These are phyloP conservation scores for Microcaecilia unicolor DNA, from an alignment of 2,797 vertebrate genomes.

Conservation along the genomic window DNA sequence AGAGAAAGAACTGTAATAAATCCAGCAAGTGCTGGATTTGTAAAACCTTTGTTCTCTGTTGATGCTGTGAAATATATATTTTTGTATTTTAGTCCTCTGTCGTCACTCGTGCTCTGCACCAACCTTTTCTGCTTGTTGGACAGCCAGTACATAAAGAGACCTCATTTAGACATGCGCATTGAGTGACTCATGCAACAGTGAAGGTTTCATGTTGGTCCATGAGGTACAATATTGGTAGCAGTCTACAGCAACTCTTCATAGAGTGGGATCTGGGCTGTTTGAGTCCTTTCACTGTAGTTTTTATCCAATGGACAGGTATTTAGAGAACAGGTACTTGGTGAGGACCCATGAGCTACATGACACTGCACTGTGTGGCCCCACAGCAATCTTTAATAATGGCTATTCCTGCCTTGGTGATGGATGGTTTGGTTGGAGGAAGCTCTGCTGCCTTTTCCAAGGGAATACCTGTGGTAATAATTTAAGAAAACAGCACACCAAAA, in stretches of 20 bases:
- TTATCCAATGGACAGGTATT: slow-evolving; percentile 7
- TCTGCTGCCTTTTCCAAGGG: slow-evolving; percentile 78
- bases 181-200: slow-evolving; percentile 64
- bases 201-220: slow-evolving; percentile 45
- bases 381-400: slow-evolving; percentile 96
- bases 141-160: slow-evolving; percentile 46
- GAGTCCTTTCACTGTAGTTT: slow-evolving; percentile 31
- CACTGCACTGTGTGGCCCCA: slow-evolving; percentile 78
- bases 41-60: slow-evolving; percentile 20
- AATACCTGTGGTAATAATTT: slow-evolving; percentile 62
- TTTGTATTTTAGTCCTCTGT: neutral
- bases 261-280: slow-evolving; percentile 31
- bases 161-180: slow-evolving; percentile 56
- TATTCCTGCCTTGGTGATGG: slow-evolving; percentile 78
- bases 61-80: slow-evolving; percentile 10
- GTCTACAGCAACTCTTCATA: slow-evolving; percentile 21
- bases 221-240: slow-evolving; percentile 25
- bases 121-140: slow-evolving; percentile 42
- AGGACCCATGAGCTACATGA: slow-evolving; percentile 69
- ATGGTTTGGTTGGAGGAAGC: slow-evolving; percentile 84
- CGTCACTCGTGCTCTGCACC: slow-evolving; percentile 16
- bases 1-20: neutral
- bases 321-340: slow-evolving; percentile 17
- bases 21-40: slow-evolving; percentile 9
- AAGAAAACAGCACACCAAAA: no score